These are phyloP conservation scores for Phenganax subtilis DNA, from an alignment of 92 coral and sea anemone genomes.

Conservation along the genomic window DNA sequence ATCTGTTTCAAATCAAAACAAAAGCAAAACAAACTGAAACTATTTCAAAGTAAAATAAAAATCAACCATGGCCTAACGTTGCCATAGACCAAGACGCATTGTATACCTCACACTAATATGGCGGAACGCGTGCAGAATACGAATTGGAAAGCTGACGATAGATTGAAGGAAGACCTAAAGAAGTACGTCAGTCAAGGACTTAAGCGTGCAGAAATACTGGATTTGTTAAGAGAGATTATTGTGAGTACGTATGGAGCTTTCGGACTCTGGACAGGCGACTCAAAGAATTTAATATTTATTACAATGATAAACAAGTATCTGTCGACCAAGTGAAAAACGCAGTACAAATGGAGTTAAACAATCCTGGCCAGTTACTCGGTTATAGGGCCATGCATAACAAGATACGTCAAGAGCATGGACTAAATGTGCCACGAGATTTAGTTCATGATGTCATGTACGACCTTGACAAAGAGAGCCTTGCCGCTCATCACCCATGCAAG, in stretches of 20 bases:
- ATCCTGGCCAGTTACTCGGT: neutral
- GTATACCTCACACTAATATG: too few species aligned
- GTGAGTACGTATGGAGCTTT: constrained; percentile 24
- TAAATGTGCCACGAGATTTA: constrained; percentile 16
- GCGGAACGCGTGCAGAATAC: too few species aligned
- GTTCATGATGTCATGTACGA: constrained; percentile 14
- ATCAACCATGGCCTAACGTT: too few species aligned
- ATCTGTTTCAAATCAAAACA: too few species aligned
- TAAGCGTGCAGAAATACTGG: constrained; percentile 16
- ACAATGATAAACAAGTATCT: neutral
- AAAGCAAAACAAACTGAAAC: too few species aligned
- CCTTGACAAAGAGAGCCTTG: constrained; percentile 18
- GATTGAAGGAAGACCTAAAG: neutral
- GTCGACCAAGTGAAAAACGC: constrained; percentile 4
- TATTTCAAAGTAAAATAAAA: too few species aligned
- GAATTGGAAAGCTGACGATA: constrained; percentile 9
- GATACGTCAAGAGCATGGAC: constrained; percentile 13
- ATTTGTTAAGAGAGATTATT: constrained; percentile 26
- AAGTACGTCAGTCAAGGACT: neutral
- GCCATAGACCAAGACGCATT: too few species aligned
- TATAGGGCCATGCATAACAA: constrained; percentile 23
- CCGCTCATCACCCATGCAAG: neutral
- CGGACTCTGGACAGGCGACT: constrained; percentile 22
- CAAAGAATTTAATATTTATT: neutral
- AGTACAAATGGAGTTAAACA: neutral